Base-by-base conservation (phyloP, 2,888 invertebrate species). In the Rotaria magnacalcarata region DNA sequence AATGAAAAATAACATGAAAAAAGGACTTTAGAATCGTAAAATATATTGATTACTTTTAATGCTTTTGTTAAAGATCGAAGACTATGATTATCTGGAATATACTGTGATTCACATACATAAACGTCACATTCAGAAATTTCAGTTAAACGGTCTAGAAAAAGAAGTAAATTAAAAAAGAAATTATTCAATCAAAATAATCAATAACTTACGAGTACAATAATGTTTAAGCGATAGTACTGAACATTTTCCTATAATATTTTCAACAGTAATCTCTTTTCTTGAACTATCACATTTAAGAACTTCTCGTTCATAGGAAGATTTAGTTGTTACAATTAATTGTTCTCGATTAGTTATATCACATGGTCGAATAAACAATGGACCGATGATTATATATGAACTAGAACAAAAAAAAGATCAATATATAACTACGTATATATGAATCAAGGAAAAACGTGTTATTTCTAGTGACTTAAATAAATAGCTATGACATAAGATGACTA, bases 121-220 rank as follows among this genome's bases (percentile, higher is more conserved):
- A 97, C 94, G 91, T 98, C 97, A 87, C 93, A 93, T 91, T 99
- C 98, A 0, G 94, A 93, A 88, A 97, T 94, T 92, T 98, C 98
- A 0, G 97, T 98, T 84, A 95, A 95, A 24, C 98, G 94, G 91
- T 94, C 96, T 96, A 90, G 27, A 89, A 87, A 86, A 67, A 87
- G n/a, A 88, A 87, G 87, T 41, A 75, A 21, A 34, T 19, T 19
- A 34, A 21, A 74, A 34, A 34, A 34, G 34, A 34, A 14, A 47
- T 41, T 43, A 85, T 5, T 27, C 41, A 34, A 67, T 11, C 0
- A 52, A 56, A 11, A 41, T 4, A 60, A n/a, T 41, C 5, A 16
- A 43, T 67, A 4, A 93, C 94, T 93, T 92, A 94, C 95, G 94
- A 89, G 94, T 94, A 87, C 95, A 94, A 90, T 95, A 98, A 89